Percentiles rank a stretch among this genome's conserved stretches.
Evolutionary conservation across 2,888 invertebrate genomes (phyloP).

Genomic region (Dioctria rufipes): DNA sequence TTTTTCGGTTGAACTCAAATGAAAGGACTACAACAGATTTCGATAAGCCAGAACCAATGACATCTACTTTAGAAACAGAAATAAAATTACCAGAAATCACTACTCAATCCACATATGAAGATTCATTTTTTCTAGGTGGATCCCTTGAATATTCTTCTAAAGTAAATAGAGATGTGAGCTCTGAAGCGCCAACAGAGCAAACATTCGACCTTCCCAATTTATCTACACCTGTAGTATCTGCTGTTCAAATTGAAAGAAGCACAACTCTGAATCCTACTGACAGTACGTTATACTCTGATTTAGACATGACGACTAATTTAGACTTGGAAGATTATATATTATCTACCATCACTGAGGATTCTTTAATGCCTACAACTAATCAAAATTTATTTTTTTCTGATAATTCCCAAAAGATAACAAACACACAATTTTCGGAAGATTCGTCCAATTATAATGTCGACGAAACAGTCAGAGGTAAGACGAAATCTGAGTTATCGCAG

Average conservation of each 20-base stretch:
- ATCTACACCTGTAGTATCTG: no score
- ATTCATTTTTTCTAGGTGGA: no score
- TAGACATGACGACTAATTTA: constrained; percentile 9
- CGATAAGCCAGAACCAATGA: no score
- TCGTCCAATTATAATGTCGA: constrained; percentile 1
- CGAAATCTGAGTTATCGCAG: background rate
- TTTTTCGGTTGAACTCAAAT: no score
- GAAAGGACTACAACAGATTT: no score
- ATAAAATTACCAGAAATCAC: no score
- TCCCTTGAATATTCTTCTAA: no score
- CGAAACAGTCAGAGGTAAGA: background rate
- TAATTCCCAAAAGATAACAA: constrained; percentile 25
- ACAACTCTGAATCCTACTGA: background rate
- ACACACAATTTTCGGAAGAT: constrained; percentile 3
- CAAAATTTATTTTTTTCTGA: constrained; percentile 40
- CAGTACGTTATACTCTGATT: constrained; percentile 6
- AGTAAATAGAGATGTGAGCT: no score
- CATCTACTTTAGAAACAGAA: no score
- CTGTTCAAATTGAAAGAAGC: background rate
- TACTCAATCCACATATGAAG: no score
- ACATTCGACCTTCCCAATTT: background rate
- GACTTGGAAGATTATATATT: constrained; percentile 7
- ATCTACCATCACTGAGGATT: constrained; percentile 6
- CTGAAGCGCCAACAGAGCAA: no score
- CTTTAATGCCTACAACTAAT: constrained; percentile 31